Evolutionary conservation across 2,113 vertebrate genomes (phyloP).

Genomic region (Alces alces): DNA sequence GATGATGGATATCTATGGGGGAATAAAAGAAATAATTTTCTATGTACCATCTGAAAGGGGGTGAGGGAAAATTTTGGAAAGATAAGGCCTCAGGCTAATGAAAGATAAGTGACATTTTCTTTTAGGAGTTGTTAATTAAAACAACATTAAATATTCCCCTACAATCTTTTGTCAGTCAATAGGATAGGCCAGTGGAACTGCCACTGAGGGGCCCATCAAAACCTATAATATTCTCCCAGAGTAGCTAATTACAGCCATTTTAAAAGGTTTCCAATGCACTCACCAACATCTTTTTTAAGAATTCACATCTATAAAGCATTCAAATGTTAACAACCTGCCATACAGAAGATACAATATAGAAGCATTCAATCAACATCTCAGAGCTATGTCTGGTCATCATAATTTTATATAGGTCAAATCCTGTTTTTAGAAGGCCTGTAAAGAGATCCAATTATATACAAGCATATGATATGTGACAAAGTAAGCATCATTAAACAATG

Average conservation of each 20-base stretch:
- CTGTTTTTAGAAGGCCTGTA: constrained; percentile 1
- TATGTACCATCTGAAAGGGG: constrained; percentile 10
- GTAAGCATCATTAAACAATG: not conserved
- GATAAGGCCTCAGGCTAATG: constrained; percentile 70
- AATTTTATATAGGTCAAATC: constrained; percentile 43
- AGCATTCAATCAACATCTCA: constrained; percentile 38
- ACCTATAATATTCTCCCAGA: constrained; percentile 75
- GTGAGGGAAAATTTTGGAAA: constrained; percentile 52
- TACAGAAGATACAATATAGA: not conserved
- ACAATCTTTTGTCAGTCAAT: constrained; percentile 79
- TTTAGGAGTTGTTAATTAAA: constrained; percentile 83
- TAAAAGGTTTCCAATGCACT: constrained; percentile 74
- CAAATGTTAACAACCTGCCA: constrained; percentile 62
- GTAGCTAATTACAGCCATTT: constrained; percentile 79
- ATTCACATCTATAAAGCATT: constrained; percentile 70
- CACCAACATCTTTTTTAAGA: constrained; percentile 55
- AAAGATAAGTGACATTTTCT: constrained; percentile 81
- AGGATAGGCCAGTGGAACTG: constrained; percentile 75
- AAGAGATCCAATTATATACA: not conserved
- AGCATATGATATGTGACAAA: not conserved
- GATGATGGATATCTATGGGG: not conserved
- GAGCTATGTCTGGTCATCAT: not conserved
- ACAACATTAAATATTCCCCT: constrained; percentile 77
- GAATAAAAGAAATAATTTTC: constrained; percentile 40
- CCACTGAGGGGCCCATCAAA: constrained; percentile 80